Evolutionary conservation across 2,888 invertebrate species (phyloP).

Genomic region (Xestobium rufovillosum): DNA sequence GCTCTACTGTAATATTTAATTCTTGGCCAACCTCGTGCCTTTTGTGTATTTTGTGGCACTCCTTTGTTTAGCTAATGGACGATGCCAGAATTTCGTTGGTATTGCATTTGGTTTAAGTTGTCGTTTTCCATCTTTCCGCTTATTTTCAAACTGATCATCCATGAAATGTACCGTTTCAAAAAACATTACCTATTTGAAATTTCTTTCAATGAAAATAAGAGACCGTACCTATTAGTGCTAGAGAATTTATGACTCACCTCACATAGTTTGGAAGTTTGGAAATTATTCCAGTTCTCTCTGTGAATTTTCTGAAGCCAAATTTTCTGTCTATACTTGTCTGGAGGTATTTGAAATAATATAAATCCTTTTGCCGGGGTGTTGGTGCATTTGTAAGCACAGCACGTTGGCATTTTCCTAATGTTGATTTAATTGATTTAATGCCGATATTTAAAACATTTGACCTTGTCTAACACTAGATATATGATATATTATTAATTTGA

Average conservation of each 20-base stretch:
- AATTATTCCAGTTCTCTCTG: too few species aligned
- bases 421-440: too few species aligned
- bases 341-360: not conserved
- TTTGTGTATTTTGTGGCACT: constrained; percentile 7
- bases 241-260: not conserved
- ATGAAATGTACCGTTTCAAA: not conserved
- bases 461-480: too few species aligned
- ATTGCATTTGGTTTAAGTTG: not conserved
- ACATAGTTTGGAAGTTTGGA: too few species aligned
- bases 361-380: not conserved
- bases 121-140: constrained; percentile 1
- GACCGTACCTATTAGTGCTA: too few species aligned
- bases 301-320: too few species aligned
- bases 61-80: not conserved
- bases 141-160: constrained; percentile 1
- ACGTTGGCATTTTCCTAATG: too few species aligned
- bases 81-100: not conserved
- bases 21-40: constrained; percentile 14
- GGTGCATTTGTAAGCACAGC: too few species aligned
- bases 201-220: not conserved
- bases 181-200: not conserved
- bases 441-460: too few species aligned
- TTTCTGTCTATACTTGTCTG: too few species aligned
- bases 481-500: too few species aligned
- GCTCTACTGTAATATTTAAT: too few species aligned